Base-by-base conservation (phyloP, 1,140 invertebrate genomes). In the Drosophila melanica region DNA sequence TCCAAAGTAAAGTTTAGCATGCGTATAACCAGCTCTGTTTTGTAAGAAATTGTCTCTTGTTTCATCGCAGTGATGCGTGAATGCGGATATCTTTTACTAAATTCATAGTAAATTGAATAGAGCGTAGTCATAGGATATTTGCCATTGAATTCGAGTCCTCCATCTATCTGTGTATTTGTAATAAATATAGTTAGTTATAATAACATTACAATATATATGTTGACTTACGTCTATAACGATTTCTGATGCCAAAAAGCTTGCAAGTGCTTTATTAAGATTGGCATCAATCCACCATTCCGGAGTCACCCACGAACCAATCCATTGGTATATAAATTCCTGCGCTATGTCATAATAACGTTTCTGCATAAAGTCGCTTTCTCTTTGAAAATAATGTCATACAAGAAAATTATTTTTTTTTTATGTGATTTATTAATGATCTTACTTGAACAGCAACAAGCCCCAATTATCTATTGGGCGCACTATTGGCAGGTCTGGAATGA, bases 1-100 rank as follows among this genome's bases (percentile, higher is more conserved):
- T 97, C 96, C 7, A 99, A 93, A 4, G 97, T 97, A 77, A 96
- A 95, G 79, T 97, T 96, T 87, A 99, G 95, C 98, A 99, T 99
- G 42, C 98, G 93, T 80, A 99, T 96, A 9, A 99, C 93, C n/a
- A 98, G 93, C 68, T 97, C 97, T n/a, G 96, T 95, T 92, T 96
- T 95, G 8, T 94, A 94, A 27, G 94, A 94, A 4, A 93, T 93
- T 0, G 95, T 95, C 81, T 96, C 95, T 75, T 95, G 94, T 80
- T 95, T 95, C 91, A 96, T 95, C 39, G 94, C 95, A 3, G 94
- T 95, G 50, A 95, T 95, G 42, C 95, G 93, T 1, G 95, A 95
- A 89, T 95, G 94, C 1, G 95, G 95, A 79, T 95, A 95, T 10
- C 94, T 92, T 77, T 96, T 96, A 64, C 95, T 95, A 75, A 95